Base-by-base conservation (phyloP, 2,113 vertebrate species). In the Solea solea region DNA sequence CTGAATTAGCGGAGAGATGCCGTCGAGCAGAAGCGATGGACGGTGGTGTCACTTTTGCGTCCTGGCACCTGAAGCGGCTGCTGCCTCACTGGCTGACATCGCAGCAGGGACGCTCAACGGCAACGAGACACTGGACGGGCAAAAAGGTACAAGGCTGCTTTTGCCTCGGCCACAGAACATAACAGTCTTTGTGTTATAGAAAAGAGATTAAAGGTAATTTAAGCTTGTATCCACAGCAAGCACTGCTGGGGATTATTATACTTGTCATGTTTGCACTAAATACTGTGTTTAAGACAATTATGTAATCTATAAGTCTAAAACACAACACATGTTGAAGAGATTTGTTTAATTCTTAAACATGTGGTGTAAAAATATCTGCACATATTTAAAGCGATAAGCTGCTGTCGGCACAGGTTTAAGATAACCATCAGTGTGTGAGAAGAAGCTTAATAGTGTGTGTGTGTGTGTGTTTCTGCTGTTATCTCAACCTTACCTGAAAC, bases 101-200 rank as follows among this genome's bases (percentile, higher is more conserved):
- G 74, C 10, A 69, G n/a, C 74, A 64, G 59, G 59, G 21, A 21
- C 53, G 16, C 40, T 50, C 42, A n/a, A 21, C 64, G 56, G 61
- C 41, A 71, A 86, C 83, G 83, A 52, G 65, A 58, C 62, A 46
- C 61, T 3, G 69, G 51, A 52, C 65, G 42, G 67, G 60, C 14
- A 76, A 45, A 71, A 86, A 86, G 86, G 78, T 86, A 83, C 55
- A 52, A 74, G 21, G 21, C 21, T 50, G 9, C 45, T n/a, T 63
- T 15, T 76, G 40, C 80, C 53, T 65, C 72, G 54, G 60, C 46
- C 10, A 8, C 2, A 2, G 21, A 59, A 28, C 59, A 11, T 12
- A 16, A 57, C 13, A 9, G 6, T 0, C 34, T 70, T 28, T 16
- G n/a, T 40, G 5, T 66, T 54, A 41, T 53, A 51, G 62, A 55